Evolutionary conservation across 2,113 vertebrate species (phyloP), one percentile per base, ranked within the genome.

Genomic region (Onychorhynchus coronatus): DNA sequence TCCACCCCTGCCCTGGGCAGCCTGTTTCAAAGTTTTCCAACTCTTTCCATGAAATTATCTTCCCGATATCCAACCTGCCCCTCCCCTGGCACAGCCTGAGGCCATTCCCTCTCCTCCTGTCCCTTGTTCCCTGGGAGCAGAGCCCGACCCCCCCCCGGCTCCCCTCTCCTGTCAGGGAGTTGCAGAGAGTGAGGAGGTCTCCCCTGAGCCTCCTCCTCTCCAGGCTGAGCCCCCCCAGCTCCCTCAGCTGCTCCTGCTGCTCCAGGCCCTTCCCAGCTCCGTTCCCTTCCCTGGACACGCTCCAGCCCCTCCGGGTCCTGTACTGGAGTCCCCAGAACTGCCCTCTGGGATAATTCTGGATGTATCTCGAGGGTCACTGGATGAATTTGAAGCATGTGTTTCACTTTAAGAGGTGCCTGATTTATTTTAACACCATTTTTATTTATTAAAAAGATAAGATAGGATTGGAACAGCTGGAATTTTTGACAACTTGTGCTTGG

Each of bases 61-160:
- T 18, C 53, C 53, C 31, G 52, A 7, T 11, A 18, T 44, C 53
- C 46, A 15, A 0, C 73, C 53, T 70, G 31, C 13, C 0, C 47
- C 47, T 70, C 0, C 25, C 30, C 65, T 58, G 63, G 28, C 56
- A 13, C 80, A 72, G 21, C 39, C 18, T 24, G 42, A 9, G 44
- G 44, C 37, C 1, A 1, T 68, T 68, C 44, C 53, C 53, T 77
- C 71, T 67, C 2, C 14, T 66, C 71, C 72, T 85, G 61, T 85
- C 71, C 61, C 83, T 46, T 66, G 82, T 67, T 30, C 35, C 71
- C 67, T 85, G 49, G 9, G 2, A 50, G 23, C 66, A 71, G 14
- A 70, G 2, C 79, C 52, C 2, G 1, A n/a, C 35, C 4, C 21
- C 56, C 33, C 33, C 41, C 1, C 14, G 0, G 28, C 59, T 75